Evolutionary conservation across 2,888 invertebrate genomes (phyloP).

Genomic region (Disparrhopalites patrizii): DNA sequence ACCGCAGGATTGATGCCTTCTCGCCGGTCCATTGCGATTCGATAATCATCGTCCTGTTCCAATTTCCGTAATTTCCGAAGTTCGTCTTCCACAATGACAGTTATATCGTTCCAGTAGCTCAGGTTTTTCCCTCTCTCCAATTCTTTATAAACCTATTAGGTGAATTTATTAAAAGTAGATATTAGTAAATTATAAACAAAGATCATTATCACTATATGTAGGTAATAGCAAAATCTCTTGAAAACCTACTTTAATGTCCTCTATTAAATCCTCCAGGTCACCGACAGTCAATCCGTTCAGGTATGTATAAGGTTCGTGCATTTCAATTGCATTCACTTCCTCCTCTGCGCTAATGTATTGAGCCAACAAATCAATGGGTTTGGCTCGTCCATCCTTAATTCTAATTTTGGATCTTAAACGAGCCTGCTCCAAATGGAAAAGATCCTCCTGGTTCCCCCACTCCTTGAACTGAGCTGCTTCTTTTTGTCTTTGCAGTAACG

Average conservation of each 20-base stretch:
- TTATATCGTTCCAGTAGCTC: constrained; percentile 94
- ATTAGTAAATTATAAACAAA: constrained; percentile 1
- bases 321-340: constrained; percentile 86
- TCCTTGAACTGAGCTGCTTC: constrained; percentile 86
- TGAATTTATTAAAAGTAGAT: background rate
- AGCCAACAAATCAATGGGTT: constrained; percentile 95
- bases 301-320: constrained; percentile 97
- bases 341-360: constrained; percentile 92
- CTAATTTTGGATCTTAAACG: constrained; percentile 87
- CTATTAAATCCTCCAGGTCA: constrained; percentile 92
- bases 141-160: constrained; percentile 71
- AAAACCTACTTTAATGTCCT: constrained; percentile 76
- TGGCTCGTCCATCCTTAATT: constrained; percentile 93
- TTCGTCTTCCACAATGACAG: constrained; percentile 90
- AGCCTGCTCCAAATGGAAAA: constrained; percentile 96
- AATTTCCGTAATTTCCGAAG: constrained; percentile 76
- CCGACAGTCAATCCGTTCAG: constrained; percentile 82
- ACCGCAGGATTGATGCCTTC: constrained; percentile 89
- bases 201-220: no score
- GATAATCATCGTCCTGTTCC: constrained; percentile 61
- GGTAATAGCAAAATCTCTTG: background rate
- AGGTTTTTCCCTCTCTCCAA: constrained; percentile 82
- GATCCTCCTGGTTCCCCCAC: constrained; percentile 95
- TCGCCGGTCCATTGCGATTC: constrained; percentile 60
- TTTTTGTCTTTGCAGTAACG: constrained; percentile 79